These are phyloP conservation scores for Gopherus evgoodei DNA, from an alignment of 2,113 vertebrate genomes.

Conservation along the genomic window DNA sequence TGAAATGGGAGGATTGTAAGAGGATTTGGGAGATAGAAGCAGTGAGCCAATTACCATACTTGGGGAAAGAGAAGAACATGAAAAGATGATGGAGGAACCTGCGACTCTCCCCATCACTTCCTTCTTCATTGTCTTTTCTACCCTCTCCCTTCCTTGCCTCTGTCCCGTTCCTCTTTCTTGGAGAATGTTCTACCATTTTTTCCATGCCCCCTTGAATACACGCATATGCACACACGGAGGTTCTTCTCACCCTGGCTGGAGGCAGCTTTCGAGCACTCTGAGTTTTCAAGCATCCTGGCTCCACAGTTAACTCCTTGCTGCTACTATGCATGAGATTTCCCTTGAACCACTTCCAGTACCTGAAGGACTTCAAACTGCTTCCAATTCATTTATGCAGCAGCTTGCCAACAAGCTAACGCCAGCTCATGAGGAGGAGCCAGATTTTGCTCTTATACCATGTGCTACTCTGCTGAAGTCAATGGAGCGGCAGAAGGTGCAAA, in stretches of 20 bases:
- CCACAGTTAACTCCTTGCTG: neutral
- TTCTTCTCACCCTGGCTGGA: neutral
- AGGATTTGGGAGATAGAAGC: constrained; percentile 6
- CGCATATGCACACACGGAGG: neutral
- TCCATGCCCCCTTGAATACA: neutral
- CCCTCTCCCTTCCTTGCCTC: neutral
- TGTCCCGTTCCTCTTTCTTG: neutral
- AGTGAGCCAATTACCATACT: neutral
- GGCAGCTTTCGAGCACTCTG: neutral
- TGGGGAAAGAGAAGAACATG: neutral
- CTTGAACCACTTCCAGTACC: neutral
- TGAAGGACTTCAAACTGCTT: neutral
- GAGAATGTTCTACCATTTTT: neutral
- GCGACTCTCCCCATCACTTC: accelerated
- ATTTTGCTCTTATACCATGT: neutral
- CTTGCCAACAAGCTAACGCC: neutral
- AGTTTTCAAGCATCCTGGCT: neutral
- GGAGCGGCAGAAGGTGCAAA: neutral
- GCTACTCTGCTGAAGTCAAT: neutral
- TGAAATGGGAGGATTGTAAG: neutral
- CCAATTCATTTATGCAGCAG: neutral
- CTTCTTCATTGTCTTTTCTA: neutral
- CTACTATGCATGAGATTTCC: neutral
- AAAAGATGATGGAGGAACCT: neutral
- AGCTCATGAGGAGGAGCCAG: neutral